phyloP scores from a whole-genome alignment of 2,797 vertebrate species.

The Amniataba percoides region DNA sequence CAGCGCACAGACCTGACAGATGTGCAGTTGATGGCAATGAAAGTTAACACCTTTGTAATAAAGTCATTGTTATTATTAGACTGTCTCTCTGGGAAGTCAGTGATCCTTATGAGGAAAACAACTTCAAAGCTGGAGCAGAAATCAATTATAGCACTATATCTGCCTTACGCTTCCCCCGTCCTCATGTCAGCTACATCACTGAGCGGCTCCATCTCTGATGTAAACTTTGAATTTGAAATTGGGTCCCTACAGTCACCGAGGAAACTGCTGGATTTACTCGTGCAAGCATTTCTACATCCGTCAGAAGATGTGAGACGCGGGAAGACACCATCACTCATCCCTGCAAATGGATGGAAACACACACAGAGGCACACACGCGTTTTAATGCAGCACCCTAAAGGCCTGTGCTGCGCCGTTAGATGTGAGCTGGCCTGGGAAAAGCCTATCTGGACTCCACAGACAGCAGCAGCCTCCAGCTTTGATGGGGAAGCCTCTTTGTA shows the following conservation, averaged over 20 bases:
- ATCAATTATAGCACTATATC: neutral
- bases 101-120: neutral
- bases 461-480: constrained; percentile 81
- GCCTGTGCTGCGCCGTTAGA: constrained; percentile 38
- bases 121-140: neutral
- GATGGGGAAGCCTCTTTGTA: constrained; percentile 87
- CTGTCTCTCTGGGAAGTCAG: neutral
- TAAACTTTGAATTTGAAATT: constrained; percentile 4
- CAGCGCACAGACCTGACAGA: constrained; percentile 13
- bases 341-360: constrained; percentile 5
- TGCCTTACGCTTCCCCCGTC: neutral
- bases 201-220: neutral
- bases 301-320: constrained; percentile 19
- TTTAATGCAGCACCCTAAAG: constrained; percentile 36
- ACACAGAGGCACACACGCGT: constrained; percentile 15
- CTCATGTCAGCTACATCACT: neutral
- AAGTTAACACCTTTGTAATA: neutral
- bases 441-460: constrained; percentile 70
- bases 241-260: neutral
- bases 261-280: neutral
- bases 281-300: constrained; percentile 7
- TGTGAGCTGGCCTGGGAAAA: constrained; percentile 78
- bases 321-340: constrained; percentile 11
- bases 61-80: neutral
- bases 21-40: neutral